phyloP scores from a whole-genome alignment of 2,888 invertebrate species.

The Chloroclysta siterata region DNA sequence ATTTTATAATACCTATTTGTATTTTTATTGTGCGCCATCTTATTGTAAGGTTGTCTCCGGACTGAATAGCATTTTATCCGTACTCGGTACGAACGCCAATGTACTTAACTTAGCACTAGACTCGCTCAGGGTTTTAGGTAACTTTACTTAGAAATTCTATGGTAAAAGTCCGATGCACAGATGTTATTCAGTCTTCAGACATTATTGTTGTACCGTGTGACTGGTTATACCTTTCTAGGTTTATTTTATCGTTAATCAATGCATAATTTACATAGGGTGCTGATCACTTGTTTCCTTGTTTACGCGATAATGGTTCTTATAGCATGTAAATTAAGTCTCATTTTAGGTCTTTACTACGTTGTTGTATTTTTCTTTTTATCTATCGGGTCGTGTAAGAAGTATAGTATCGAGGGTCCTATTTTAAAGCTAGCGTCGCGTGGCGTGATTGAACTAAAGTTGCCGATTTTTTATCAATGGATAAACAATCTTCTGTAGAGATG shows the following conservation, averaged over 20 bases:
- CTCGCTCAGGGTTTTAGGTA: constrained; percentile 1
- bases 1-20: constrained; percentile 56
- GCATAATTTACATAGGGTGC: constrained; percentile 67
- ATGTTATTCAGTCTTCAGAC: constrained; percentile 24
- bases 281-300: constrained; percentile 52
- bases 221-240: constrained; percentile 55
- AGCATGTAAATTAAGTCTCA: constrained; percentile 36
- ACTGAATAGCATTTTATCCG: constrained; percentile 19
- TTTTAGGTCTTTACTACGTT: constrained; percentile 52
- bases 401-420: constrained; percentile 39
- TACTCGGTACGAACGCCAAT: constrained; percentile 12
- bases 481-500: neutral
- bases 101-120: constrained; percentile 31
- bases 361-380: constrained; percentile 49
- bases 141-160: constrained; percentile 10
- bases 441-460: neutral
- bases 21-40: constrained; percentile 62
- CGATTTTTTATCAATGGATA: constrained; percentile 6
- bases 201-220: constrained; percentile 47
- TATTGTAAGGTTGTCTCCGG: constrained; percentile 48
- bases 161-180: constrained; percentile 1
- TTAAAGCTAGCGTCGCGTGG: constrained; percentile 6
- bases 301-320: constrained; percentile 42
- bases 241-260: constrained; percentile 58
- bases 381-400: constrained; percentile 48